Conservation (phyloP, 2,113 vertebrate genomes). For the Psophia crepitans region DNA sequence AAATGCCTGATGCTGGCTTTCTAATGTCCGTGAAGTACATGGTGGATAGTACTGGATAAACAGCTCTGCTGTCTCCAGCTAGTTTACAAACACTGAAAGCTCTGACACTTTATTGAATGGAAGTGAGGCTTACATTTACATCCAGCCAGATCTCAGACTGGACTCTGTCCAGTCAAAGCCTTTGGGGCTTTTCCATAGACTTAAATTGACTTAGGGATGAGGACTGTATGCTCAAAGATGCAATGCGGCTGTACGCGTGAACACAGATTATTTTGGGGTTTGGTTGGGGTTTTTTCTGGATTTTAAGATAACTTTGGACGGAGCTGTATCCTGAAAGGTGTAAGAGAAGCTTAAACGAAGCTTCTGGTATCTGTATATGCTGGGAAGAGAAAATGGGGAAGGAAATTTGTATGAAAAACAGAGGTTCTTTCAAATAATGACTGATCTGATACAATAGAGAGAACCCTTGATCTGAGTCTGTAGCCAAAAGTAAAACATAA, state of each 20-base stretch:
- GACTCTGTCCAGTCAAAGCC: neutral
- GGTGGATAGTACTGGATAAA: neutral
- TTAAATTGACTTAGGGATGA: neutral
- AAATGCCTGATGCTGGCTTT: neutral
- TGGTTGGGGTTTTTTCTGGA: too few relatives aligned
- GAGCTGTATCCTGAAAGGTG: neutral
- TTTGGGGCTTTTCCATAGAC: neutral
- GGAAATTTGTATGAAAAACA: neutral
- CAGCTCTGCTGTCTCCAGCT: neutral
- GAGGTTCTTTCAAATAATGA: neutral
- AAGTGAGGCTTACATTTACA: neutral
- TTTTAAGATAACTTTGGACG: neutral
- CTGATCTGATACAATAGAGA: neutral
- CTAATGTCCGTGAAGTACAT: neutral
- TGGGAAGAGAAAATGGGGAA: neutral
- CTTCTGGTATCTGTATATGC: neutral
- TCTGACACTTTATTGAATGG: neutral
- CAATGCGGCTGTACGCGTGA: too few relatives aligned
- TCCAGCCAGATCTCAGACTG: neutral
- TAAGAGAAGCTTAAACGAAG: neutral
- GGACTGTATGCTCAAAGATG: neutral
- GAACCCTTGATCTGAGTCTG: neutral
- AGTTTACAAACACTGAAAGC: neutral
- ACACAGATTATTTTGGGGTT: too few relatives aligned
- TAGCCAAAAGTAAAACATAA: neutral